Conservation (phyloP, 2,888 invertebrate species). For the Timandra comae region DNA sequence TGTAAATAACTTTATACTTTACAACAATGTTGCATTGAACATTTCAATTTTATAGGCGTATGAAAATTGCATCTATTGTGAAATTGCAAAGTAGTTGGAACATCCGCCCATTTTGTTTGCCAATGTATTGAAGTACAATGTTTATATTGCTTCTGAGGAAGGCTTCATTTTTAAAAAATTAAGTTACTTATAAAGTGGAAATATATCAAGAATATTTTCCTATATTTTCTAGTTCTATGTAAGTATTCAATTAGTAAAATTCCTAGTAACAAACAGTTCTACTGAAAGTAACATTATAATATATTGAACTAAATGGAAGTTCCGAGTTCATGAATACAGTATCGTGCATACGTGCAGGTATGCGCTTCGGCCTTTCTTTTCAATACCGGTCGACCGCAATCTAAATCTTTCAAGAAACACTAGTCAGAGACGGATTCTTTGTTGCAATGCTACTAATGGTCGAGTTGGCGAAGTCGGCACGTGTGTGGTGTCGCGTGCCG, state of each 20-base stretch:
- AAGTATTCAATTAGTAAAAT: too few species aligned
- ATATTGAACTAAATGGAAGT: too few species aligned
- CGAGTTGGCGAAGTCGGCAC: conserved; percentile 38
- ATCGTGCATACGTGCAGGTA: conserved; percentile 14
- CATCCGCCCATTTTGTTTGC: conserved; percentile 26
- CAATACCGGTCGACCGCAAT: conserved; percentile 25
- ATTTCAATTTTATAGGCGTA: conserved; percentile 53
- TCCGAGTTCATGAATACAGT: not conserved
- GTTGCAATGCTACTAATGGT: conserved; percentile 40
- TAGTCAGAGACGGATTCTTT: conserved; percentile 33
- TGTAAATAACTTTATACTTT: conserved; percentile 63
- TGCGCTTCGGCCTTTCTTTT: conserved; percentile 22
- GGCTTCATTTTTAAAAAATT: too few species aligned
- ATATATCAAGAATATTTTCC: too few species aligned
- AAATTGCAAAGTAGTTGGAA: conserved; percentile 30
- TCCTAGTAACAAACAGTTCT: too few species aligned
- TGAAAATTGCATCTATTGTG: conserved; percentile 39
- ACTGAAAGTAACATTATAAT: too few species aligned
- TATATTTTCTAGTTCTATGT: too few species aligned
- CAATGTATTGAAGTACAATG: conserved; percentile 11
- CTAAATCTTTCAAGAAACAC: conserved; percentile 30
- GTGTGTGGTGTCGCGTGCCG: conserved; percentile 66
- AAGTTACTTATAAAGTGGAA: too few species aligned
- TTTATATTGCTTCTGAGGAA: conserved; percentile 12
- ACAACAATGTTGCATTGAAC: conserved; percentile 55